phyloP scores from a whole-genome alignment of 2,888 invertebrate genomes.

The Muschampia plurimacula region DNA sequence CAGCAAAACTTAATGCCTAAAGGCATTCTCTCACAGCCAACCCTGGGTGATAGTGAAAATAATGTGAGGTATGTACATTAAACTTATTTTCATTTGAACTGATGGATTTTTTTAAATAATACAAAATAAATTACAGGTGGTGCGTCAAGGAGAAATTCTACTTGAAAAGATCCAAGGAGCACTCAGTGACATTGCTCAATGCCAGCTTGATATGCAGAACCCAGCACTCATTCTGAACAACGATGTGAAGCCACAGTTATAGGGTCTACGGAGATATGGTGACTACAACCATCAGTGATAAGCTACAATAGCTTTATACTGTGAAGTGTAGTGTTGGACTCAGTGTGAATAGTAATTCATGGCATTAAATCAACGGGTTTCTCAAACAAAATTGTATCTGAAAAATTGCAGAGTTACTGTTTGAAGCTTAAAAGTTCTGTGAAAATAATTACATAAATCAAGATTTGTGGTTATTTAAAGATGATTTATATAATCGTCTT shows the following conservation, averaged over 20 bases:
- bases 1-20: no score
- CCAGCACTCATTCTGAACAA: conserved; percentile 80
- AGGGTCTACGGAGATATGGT: conserved; percentile 53
- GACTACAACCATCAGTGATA: conserved; percentile 48
- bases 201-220: conserved; percentile 95
- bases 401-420: no score
- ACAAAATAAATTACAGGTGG: conserved; percentile 83
- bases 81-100: no score
- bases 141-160: conserved; percentile 93
- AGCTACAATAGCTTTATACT: background rate
- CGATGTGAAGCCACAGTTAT: conserved; percentile 75
- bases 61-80: no score
- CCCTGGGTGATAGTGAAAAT: no score
- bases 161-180: conserved; percentile 96
- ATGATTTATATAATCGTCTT: no score
- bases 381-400: no score
- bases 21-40: no score
- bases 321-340: background rate
- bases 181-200: conserved; percentile 96
- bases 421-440: no score
- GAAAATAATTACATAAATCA: no score
- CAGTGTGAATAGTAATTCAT: background rate
- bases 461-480: no score
- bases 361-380: no score
- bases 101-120: background rate